Conservation (phyloP, 2,888 invertebrate genomes). For the Caenorhabditis imperialis region DNA sequence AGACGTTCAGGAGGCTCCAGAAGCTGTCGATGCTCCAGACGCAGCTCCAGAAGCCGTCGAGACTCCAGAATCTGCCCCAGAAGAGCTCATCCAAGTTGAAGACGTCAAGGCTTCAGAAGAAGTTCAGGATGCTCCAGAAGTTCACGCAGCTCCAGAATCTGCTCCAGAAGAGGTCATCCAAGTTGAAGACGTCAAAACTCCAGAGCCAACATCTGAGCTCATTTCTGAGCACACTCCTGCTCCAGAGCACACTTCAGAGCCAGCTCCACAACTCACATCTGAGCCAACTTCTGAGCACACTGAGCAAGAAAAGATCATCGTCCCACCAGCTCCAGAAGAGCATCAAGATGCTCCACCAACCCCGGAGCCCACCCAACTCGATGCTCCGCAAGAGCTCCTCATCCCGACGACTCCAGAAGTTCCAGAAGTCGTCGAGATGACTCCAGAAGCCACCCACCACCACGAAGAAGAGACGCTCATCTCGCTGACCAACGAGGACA, state of each 20-base stretch:
- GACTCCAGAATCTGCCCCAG: too few relatives aligned
- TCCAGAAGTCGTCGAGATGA: neutral
- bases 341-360: too few relatives aligned
- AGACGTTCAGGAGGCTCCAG: neutral
- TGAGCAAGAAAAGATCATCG: too few relatives aligned
- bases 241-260: too few relatives aligned
- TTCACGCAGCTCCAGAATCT: neutral
- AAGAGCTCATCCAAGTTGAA: neutral
- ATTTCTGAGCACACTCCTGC: too few relatives aligned
- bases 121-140: neutral
- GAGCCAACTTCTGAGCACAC: too few relatives aligned
- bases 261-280: too few relatives aligned
- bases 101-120: conserved; percentile 1
- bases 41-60: neutral
- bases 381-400: too few relatives aligned
- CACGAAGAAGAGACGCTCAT: conserved; percentile 14
- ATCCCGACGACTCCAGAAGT: too few relatives aligned
- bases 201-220: too few relatives aligned
- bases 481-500: conserved; percentile 8
- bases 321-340: too few relatives aligned
- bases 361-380: too few relatives aligned
- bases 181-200: neutral
- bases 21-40: neutral
- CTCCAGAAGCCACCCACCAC: neutral
- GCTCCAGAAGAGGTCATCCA: neutral